These are phyloP conservation scores for Eretmochelys imbricata DNA, from an alignment of 2,113 vertebrate species.

Conservation along the genomic window DNA sequence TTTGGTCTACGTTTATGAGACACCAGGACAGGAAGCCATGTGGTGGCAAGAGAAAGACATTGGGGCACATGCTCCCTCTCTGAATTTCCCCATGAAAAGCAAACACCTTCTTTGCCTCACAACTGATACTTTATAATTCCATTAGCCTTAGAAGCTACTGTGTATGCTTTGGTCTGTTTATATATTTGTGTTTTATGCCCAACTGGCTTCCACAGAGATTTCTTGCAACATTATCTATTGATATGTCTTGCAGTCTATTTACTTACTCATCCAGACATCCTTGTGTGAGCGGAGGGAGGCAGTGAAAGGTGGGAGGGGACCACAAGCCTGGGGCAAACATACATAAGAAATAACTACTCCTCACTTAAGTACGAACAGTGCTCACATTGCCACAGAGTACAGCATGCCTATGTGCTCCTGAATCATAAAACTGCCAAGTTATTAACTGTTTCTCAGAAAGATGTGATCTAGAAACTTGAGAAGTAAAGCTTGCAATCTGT, in stretches of 20 bases:
- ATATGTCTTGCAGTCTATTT: not conserved
- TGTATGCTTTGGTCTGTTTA: not conserved
- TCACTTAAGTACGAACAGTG: not conserved
- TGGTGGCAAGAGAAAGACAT: not conserved
- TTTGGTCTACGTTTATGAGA: not conserved
- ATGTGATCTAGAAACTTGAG: not conserved
- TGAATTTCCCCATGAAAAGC: not conserved
- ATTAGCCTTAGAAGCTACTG: not conserved
- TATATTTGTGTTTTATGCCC: not conserved
- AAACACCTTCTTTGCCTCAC: not conserved
- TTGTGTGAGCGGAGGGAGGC: not conserved
- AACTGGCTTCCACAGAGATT: conserved; percentile 9
- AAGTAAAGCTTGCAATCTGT: not conserved
- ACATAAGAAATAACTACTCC: not conserved
- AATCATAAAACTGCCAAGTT: not conserved
- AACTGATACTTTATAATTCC: not conserved
- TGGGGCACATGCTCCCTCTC: not conserved
- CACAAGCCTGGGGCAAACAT: not conserved
- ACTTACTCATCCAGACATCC: not conserved
- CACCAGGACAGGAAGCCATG: not conserved
- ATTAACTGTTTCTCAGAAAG: not conserved
- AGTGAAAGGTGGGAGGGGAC: not conserved
- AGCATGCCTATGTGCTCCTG: not conserved
- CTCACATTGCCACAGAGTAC: not conserved
- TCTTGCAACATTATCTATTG: not conserved